Conservation (phyloP, 2,113 vertebrate genomes). For the Galbula dea region DNA sequence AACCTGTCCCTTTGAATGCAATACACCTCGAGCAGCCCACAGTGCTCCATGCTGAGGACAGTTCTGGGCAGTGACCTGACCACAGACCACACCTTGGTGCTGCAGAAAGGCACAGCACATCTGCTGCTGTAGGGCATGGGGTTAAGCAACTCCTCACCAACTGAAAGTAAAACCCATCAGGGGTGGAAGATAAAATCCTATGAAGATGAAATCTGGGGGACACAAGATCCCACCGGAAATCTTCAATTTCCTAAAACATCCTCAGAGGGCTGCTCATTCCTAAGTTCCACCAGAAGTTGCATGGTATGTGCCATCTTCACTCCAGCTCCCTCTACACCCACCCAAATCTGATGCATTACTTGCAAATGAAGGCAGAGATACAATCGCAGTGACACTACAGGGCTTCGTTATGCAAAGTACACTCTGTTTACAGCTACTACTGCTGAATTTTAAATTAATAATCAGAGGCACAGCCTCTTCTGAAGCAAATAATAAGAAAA, state of each 20-base stretch:
- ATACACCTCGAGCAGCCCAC: neutral
- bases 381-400: neutral
- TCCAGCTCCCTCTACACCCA: accelerated
- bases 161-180: neutral
- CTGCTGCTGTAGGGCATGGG: accelerated
- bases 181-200: neutral
- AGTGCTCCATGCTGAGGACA: neutral
- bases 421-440: neutral
- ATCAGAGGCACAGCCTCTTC: neutral
- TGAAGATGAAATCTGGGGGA: neutral
- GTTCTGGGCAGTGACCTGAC: neutral
- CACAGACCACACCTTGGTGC: neutral
- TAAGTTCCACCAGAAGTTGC: neutral
- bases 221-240: neutral
- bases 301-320: accelerated
- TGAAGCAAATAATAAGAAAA: neutral
- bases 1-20: neutral
- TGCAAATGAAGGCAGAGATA: neutral
- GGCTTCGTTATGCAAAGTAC: neutral
- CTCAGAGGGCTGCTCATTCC: neutral
- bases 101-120: neutral
- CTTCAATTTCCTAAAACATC: neutral
- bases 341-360: accelerated
- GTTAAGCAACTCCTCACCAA: neutral
- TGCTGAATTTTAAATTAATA: neutral